Conservation (phyloP, 2,113 vertebrate genomes). For the Dipodomys merriami region DNA sequence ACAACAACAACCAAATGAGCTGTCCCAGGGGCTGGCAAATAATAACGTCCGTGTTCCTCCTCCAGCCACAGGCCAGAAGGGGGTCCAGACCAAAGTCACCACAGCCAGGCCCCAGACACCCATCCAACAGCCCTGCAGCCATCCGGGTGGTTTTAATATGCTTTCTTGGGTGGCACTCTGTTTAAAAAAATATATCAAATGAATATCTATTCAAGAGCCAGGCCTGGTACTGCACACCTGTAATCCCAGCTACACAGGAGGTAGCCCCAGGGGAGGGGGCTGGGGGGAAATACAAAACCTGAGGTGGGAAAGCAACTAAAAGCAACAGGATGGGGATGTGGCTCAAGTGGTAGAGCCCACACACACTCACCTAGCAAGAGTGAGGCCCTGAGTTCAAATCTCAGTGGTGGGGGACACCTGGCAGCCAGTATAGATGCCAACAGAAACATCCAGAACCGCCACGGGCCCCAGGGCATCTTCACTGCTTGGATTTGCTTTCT, state of each 20-base stretch:
- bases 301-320: too few relatives aligned
- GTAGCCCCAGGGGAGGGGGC: too few relatives aligned
- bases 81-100: background rate
- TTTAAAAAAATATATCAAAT: slow-evolving; percentile 48
- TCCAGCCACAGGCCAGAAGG: background rate
- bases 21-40: background rate
- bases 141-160: background rate
- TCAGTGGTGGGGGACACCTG: too few relatives aligned
- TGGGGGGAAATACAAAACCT: too few relatives aligned
- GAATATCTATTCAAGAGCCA: background rate
- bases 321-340: too few relatives aligned
- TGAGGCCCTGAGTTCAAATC: background rate
- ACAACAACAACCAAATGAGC: too few relatives aligned
- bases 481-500: too few relatives aligned
- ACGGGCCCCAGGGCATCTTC: background rate
- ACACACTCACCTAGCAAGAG: too few relatives aligned
- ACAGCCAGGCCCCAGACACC: background rate
- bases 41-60: background rate
- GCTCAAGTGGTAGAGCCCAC: too few relatives aligned
- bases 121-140: background rate
- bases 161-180: background rate
- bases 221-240: too few relatives aligned
- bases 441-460: too few relatives aligned
- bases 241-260: too few relatives aligned
- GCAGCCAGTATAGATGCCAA: background rate